A percentile compares a stretch with the other conserved stretches of the same genome.
phyloP scores from a whole-genome alignment of 2,113 vertebrate genomes.

The Anguilla rostrata region DNA sequence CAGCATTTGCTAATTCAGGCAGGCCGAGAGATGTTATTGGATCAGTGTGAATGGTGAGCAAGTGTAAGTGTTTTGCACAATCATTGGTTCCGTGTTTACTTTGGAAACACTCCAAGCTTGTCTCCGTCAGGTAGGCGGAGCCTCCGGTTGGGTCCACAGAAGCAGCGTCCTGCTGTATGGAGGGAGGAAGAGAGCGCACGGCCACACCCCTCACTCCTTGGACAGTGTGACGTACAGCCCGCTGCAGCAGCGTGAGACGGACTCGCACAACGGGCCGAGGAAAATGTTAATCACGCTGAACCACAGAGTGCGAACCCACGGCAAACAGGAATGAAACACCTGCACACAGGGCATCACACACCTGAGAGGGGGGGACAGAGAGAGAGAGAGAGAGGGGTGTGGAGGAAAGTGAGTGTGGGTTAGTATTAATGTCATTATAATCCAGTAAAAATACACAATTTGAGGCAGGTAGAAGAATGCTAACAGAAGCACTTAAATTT shows the following conservation, averaged over 20 bases:
- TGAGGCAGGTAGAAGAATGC: no score
- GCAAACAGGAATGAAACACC: slow-evolving; percentile 70
- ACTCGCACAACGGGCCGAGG: slow-evolving; percentile 66
- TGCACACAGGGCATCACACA: slow-evolving; percentile 73
- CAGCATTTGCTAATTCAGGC: no score
- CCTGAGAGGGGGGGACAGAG: slow-evolving; percentile 44
- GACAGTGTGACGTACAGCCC: slow-evolving; percentile 44
- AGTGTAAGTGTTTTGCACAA: background rate
- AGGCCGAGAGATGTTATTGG: no score
- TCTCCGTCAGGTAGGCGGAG: background rate
- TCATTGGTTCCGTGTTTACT: background rate
- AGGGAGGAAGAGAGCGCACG: background rate
- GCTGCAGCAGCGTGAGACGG: slow-evolving; percentile 69
- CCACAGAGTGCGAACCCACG: slow-evolving; percentile 68
- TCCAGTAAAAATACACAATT: background rate
- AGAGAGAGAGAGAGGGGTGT: no score
- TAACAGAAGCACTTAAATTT: no score
- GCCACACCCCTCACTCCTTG: slow-evolving; percentile 42
- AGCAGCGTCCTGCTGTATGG: background rate
- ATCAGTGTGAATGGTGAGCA: background rate
- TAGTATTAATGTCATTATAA: background rate
- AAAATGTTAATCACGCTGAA: slow-evolving; percentile 63
- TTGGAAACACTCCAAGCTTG: background rate
- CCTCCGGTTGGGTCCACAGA: no score
- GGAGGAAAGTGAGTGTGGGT: no score